These are phyloP conservation scores for Zaprionus ornatus DNA, from an alignment of 1,140 invertebrate genomes.

Conservation along the genomic window DNA sequence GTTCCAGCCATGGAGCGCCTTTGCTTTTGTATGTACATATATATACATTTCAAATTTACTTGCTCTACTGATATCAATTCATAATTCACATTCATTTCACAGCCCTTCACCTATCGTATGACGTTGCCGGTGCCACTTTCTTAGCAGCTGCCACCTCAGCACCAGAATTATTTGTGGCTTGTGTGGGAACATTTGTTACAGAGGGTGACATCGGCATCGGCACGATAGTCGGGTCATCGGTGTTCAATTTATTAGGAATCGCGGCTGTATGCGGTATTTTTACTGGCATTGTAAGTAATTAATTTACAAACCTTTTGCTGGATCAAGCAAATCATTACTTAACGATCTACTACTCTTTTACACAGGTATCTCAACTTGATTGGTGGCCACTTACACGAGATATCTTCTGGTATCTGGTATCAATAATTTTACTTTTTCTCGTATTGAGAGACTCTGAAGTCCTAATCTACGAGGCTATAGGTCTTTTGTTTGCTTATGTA, in stretches of 20 bases:
- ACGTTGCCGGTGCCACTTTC: constrained; percentile 94
- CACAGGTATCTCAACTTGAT: constrained; percentile 32
- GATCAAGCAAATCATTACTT: background rate
- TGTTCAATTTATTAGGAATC: constrained; percentile 96
- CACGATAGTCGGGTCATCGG: constrained; percentile 95
- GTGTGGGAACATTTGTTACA: constrained; percentile 94
- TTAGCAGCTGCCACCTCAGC: constrained; percentile 96
- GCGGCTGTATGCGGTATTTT: constrained; percentile 94
- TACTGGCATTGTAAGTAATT: background rate
- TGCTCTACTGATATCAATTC: background rate
- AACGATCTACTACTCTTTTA: background rate
- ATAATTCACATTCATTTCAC: constrained; percentile 83
- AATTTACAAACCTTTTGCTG: background rate
- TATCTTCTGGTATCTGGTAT: constrained; percentile 89
- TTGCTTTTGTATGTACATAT: constrained; percentile 88
- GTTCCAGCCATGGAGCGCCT: constrained; percentile 93
- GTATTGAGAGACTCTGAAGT: constrained; percentile 26
- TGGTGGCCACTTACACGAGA: constrained; percentile 96
- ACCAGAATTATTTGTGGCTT: constrained; percentile 95
- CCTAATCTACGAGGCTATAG: background rate
- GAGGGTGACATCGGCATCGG: constrained; percentile 93
- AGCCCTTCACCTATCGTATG: constrained; percentile 90
- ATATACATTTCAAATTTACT: too few species aligned
- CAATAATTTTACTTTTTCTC: constrained; percentile 15
- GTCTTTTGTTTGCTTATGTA: background rate